These are phyloP conservation scores for Agrypnia vestita DNA, from an alignment of 1,140 invertebrate species.

Conservation along the genomic window DNA sequence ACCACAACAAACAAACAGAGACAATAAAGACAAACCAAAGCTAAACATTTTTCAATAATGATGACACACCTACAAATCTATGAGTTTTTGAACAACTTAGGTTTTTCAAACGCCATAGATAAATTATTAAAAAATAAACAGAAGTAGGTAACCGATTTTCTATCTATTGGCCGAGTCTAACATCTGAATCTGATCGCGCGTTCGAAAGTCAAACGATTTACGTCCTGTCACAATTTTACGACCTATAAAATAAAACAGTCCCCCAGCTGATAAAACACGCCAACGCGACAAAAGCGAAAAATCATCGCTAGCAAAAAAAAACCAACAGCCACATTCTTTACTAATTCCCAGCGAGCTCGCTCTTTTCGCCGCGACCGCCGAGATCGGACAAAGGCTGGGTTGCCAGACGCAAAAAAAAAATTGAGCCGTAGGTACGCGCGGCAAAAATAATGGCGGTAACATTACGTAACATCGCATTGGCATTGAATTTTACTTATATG, in stretches of 20 bases:
- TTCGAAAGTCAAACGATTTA: conserved; percentile 6
- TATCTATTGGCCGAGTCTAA: too few species aligned
- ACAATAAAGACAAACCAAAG: too few species aligned
- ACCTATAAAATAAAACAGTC: neutral
- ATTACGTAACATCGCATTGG: conserved; percentile 46
- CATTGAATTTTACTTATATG: conserved; percentile 47
- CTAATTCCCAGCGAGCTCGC: neutral
- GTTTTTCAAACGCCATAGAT: too few species aligned
- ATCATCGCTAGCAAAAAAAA: neutral
- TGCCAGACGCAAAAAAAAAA: conserved; percentile 31
- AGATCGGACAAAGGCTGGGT: conserved; percentile 1
- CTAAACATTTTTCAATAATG: too few species aligned
- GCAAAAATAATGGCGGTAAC: conserved; percentile 25
- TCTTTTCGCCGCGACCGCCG: neutral
- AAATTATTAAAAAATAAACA: too few species aligned
- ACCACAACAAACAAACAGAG: too few species aligned
- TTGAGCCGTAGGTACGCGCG: conserved; percentile 3
- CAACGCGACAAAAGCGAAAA: neutral
- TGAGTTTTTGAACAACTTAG: too few species aligned
- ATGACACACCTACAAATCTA: too few species aligned
- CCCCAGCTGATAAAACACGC: neutral
- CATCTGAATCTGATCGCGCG: neutral
- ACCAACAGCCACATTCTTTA: neutral
- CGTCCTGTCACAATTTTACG: neutral
- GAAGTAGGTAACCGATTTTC: too few species aligned